These are phyloP conservation scores for Drosophila kambysellisi DNA, from an alignment of 2,888 invertebrate genomes.

Conservation along the genomic window DNA sequence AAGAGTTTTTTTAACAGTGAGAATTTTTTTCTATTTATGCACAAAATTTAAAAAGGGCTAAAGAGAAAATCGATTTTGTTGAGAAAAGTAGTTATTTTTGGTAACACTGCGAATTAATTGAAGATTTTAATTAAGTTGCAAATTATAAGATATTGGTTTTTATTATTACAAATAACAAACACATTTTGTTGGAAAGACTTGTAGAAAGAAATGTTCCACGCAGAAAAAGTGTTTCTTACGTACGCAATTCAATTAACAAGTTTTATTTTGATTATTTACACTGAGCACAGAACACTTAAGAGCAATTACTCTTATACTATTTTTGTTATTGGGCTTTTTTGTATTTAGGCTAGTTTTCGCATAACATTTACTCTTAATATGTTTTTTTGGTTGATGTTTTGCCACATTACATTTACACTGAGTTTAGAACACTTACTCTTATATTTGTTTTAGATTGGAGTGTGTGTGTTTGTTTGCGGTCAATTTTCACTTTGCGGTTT, in stretches of 20 bases:
- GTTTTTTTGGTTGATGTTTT: not conserved
- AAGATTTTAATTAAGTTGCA: not conserved
- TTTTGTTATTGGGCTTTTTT: not conserved
- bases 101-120: not conserved
- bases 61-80: too few relatives aligned
- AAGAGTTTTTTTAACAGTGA: not conserved
- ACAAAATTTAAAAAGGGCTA: not conserved
- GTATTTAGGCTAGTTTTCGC: not conserved
- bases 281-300: slow-evolving; percentile 46
- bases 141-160: not conserved
- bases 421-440: not conserved
- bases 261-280: slow-evolving; percentile 48
- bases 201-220: not conserved
- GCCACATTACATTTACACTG: not conserved
- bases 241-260: slow-evolving; percentile 65
- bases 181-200: not conserved
- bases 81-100: not conserved
- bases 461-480: slow-evolving; percentile 9
- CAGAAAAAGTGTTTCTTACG: not conserved
- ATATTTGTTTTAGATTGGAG: slow-evolving; percentile 3
- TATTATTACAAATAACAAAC: not conserved
- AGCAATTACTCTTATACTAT: slow-evolving; percentile 38
- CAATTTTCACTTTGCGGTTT: slow-evolving; percentile 51
- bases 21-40: not conserved
- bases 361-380: not conserved